phyloP scores from a whole-genome alignment of 1,140 invertebrate genomes.

The Cylas formicarius region DNA sequence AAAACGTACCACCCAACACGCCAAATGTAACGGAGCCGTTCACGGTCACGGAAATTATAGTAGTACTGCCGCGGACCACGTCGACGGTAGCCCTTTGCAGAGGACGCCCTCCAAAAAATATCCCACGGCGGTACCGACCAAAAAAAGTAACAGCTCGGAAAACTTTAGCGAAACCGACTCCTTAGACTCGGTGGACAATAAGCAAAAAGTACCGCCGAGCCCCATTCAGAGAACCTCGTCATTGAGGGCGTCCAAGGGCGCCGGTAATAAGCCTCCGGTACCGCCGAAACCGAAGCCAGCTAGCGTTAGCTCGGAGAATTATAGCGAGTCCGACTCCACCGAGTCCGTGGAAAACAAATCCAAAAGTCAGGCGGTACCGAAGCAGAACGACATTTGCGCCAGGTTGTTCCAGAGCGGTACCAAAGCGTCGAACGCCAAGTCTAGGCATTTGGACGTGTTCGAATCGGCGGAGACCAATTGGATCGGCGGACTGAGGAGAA shows the following conservation, averaged over 20 bases:
- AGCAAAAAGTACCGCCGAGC: conserved; percentile 8
- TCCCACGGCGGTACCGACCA: conserved; percentile 3
- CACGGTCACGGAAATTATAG: conserved; percentile 45
- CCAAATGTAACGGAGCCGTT: conserved; percentile 61
- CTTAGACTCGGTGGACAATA: background rate
- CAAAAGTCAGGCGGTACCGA: conserved; percentile 23
- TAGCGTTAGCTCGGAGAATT: conserved; percentile 50
- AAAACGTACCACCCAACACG: conserved; percentile 51
- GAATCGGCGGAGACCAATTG: conserved; percentile 30
- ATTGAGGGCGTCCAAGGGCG: conserved; percentile 11
- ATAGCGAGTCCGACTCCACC: conserved; percentile 49
- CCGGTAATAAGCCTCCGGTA: conserved; percentile 7
- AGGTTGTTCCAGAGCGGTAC: conserved; percentile 49
- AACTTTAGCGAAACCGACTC: conserved; percentile 8
- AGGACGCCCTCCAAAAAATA: conserved; percentile 22
- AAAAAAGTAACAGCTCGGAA: conserved; percentile 6
- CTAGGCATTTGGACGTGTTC: conserved; percentile 45
- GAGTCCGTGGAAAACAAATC: conserved; percentile 26
- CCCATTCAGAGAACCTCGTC: conserved; percentile 25
- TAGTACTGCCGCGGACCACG: conserved; percentile 2
- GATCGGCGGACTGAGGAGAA: conserved; percentile 29
- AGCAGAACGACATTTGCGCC: conserved; percentile 39
- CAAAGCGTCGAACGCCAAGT: conserved; percentile 49
- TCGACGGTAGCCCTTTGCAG: conserved; percentile 19
- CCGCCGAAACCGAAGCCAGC: conserved; percentile 20